phyloP scores from a whole-genome alignment of 2,888 invertebrate genomes.

The Drosophila ezoana region DNA sequence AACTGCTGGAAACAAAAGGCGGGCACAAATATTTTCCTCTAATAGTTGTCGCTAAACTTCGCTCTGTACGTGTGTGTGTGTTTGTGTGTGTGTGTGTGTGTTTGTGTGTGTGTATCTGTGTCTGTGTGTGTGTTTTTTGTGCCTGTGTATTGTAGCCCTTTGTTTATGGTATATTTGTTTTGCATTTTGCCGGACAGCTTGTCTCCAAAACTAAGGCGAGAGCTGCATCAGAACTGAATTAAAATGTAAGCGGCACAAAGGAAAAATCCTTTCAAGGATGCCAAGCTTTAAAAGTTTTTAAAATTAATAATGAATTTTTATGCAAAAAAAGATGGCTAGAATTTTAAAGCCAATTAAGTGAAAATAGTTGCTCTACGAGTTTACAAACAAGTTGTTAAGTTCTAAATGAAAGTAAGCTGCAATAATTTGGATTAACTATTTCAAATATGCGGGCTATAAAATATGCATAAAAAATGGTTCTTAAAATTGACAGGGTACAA shows the following conservation, averaged over 20 bases:
- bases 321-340: not conserved
- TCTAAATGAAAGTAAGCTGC: not conserved
- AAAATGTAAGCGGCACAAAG: conserved; percentile 33
- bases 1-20: conserved; percentile 65
- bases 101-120: conserved; percentile 13
- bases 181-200: conserved; percentile 69
- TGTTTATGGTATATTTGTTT: conserved; percentile 73
- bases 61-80: conserved; percentile 17
- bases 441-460: too few relatives aligned
- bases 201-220: conserved; percentile 54
- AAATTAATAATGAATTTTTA: conserved; percentile 8
- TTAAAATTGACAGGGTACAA: not conserved
- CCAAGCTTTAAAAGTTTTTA: conserved; percentile 11
- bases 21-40: conserved; percentile 75
- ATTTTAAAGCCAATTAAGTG: conserved; percentile 1
- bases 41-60: conserved; percentile 79
- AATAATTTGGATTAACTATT: not conserved
- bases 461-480: too few relatives aligned
- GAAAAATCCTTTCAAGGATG: conserved; percentile 23
- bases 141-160: conserved; percentile 34
- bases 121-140: conserved; percentile 24
- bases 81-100: conserved; percentile 11
- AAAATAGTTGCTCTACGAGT: conserved; percentile 6
- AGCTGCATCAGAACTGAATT: conserved; percentile 61
- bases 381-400: not conserved